Percentiles rank a stretch among this genome's conserved stretches.
These are phyloP conservation scores for Dasyornis broadbenti DNA, from an alignment of 2,113 vertebrate genomes.

Conservation along the genomic window DNA sequence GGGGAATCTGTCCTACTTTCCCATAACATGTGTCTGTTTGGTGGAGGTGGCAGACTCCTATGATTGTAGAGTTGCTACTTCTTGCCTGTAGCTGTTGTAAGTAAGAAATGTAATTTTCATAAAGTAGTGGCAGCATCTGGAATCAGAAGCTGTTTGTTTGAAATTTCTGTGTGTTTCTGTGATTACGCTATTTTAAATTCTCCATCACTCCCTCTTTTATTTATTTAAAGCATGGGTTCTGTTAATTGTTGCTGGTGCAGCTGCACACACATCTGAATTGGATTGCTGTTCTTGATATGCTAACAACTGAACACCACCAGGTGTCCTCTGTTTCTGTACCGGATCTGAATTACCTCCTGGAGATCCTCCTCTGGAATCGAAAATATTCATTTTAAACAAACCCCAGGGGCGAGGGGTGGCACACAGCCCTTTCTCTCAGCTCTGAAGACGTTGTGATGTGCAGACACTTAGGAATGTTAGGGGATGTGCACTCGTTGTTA, in stretches of 20 bases:
- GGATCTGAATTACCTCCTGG: neutral
- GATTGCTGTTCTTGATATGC: neutral
- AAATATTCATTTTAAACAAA: neutral
- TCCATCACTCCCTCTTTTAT: neutral
- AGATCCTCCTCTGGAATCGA: neutral
- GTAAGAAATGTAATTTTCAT: neutral
- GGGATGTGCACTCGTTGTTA: neutral
- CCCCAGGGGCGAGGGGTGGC: accelerated
- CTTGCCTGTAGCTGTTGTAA: neutral
- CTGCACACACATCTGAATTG: neutral
- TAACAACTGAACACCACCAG: neutral
- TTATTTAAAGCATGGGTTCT: neutral
- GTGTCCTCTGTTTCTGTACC: neutral
- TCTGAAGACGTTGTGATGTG: neutral
- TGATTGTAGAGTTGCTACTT: neutral
- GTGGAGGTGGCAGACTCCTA: neutral
- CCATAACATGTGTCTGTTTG: neutral
- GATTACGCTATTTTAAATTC: neutral
- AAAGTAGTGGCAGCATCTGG: neutral
- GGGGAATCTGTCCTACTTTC: neutral
- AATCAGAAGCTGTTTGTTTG: neutral
- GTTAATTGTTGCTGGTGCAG: neutral
- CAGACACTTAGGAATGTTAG: neutral
- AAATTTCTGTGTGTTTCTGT: neutral
- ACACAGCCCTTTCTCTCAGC: neutral